Evolutionary conservation across 1,140 invertebrate species (phyloP).

Genomic region (Sitobion miscanthi): DNA sequence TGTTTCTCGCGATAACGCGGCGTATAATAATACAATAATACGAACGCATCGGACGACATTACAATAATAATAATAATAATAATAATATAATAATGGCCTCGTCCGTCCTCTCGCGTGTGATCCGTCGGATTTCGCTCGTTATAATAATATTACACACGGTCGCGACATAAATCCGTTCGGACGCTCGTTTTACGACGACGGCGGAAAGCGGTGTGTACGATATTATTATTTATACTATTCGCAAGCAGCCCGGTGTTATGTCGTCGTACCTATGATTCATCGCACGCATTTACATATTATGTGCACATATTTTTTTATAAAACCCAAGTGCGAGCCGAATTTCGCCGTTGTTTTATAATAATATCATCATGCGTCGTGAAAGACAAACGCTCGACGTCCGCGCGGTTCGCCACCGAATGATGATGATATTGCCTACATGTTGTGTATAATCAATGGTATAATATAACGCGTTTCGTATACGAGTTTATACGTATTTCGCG

Average conservation of each 20-base stretch:
- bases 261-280: background rate
- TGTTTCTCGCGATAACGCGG: background rate
- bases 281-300: background rate
- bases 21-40: too few relatives aligned
- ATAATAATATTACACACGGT: background rate
- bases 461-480: background rate
- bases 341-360: background rate
- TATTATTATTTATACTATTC: background rate
- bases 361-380: background rate
- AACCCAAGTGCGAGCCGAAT: background rate
- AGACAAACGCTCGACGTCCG: background rate
- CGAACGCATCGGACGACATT: background rate
- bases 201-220: background rate
- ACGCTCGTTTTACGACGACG: background rate
- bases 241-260: background rate
- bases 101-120: background rate
- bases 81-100: background rate
- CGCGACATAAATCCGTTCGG: background rate
- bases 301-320: background rate
- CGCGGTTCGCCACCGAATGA: background rate
- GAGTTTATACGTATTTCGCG: background rate
- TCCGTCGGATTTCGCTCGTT: constrained; percentile 4
- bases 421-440: background rate
- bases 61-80: background rate
- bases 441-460: background rate